Percentiles rank a stretch among this genome's conserved stretches.
These are phyloP conservation scores for Phrynosoma blainvillii DNA, from an alignment of 2,113 vertebrate species.

Conservation along the genomic window DNA sequence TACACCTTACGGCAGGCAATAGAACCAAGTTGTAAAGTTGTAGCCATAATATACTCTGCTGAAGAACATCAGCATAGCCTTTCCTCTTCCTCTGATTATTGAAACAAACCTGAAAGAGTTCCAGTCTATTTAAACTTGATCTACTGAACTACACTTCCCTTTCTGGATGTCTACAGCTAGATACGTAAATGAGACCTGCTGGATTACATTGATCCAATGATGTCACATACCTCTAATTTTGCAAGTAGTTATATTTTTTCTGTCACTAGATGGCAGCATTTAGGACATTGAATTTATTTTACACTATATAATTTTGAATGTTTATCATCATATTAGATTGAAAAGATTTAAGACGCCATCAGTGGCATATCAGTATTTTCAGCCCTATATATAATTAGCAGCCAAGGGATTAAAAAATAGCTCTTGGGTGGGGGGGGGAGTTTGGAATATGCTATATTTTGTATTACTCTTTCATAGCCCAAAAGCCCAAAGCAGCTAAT, in stretches of 20 bases:
- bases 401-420: not conserved
- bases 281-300: not conserved
- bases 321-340: not conserved
- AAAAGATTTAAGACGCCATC: not conserved
- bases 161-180: not conserved
- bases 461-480: not conserved
- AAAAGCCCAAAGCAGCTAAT: not conserved
- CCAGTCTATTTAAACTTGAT: not conserved
- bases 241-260: not conserved
- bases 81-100: not conserved
- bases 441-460: not conserved
- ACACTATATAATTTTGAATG: not conserved
- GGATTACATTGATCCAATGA: not conserved
- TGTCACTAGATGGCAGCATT: constrained; percentile 33
- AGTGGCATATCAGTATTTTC: not conserved
- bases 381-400: not conserved
- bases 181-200: not conserved
- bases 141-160: not conserved
- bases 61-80: not conserved
- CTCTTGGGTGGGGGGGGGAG: not conserved
- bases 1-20: too few species aligned
- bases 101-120: not conserved
- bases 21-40: too few species aligned
- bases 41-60: not conserved
- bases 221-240: not conserved